Evolutionary conservation across 1,140 invertebrate species (phyloP).

Genomic region (Ladona fulva): DNA sequence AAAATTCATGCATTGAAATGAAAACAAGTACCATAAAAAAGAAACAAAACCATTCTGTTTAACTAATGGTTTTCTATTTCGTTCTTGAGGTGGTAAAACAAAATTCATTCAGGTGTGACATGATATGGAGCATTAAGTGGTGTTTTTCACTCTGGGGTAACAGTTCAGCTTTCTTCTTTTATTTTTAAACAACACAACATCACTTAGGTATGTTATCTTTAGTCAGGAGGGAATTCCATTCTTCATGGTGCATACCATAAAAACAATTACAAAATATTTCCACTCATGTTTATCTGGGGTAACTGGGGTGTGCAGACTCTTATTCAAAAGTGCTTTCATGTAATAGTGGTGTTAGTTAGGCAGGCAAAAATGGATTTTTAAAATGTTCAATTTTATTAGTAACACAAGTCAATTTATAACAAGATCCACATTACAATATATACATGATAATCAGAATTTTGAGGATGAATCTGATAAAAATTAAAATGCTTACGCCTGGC

Average conservation of each 20-base stretch:
- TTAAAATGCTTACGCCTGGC: not conserved
- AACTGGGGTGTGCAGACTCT: not conserved
- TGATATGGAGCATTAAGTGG: too few relatives aligned
- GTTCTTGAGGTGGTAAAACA: not conserved
- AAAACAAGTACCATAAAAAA: not conserved
- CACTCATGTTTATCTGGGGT: not conserved
- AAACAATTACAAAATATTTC: not conserved
- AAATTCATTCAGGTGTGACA: not conserved
- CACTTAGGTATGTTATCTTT: not conserved
- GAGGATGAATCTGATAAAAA: constrained; percentile 7
- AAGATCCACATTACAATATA: not conserved
- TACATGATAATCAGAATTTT: not conserved
- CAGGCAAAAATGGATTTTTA: constrained; percentile 3
- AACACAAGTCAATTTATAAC: constrained; percentile 1
- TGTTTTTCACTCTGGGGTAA: too few relatives aligned
- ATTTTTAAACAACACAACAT: not conserved
- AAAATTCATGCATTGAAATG: constrained; percentile 3
- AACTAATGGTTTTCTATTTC: not conserved
- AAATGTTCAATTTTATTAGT: constrained; percentile 9
- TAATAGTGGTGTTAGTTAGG: not conserved
- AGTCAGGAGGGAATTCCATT: not conserved
- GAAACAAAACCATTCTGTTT: not conserved
- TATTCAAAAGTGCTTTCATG: not conserved
- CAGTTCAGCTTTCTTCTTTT: not conserved
- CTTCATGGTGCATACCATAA: not conserved